Conservation (phyloP, 2,797 vertebrate species). For the Myripristis jacobus region DNA sequence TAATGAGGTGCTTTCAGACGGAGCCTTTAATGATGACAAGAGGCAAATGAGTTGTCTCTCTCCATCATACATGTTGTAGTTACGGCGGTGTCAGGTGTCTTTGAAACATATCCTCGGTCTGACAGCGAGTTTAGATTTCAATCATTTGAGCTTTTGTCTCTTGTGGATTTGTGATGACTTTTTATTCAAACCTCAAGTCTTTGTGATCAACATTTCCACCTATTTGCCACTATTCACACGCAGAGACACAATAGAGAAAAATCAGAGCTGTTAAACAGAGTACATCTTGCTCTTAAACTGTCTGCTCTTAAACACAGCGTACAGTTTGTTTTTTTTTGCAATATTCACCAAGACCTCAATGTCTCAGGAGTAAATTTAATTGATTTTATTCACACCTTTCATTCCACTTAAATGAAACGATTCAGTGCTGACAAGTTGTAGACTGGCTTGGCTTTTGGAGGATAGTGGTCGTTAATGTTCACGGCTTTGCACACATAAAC, state of each 20-base stretch:
- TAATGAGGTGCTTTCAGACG: conserved; percentile 56
- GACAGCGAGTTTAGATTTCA: conserved; percentile 47
- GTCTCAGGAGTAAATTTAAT: conserved; percentile 1
- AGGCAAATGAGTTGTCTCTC: conserved; percentile 37
- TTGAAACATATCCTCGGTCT: conserved; percentile 38
- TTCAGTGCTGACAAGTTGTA: background rate
- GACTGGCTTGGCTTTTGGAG: background rate
- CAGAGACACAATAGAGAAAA: too few species aligned
- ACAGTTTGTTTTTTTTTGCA: too few species aligned
- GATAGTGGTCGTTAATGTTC: background rate
- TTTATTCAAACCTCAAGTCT: conserved; percentile 47
- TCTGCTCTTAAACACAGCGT: too few species aligned
- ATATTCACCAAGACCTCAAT: background rate
- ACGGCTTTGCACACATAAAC: background rate
- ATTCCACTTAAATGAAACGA: conserved; percentile 2
- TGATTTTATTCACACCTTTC: background rate
- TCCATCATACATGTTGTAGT: conserved; percentile 39
- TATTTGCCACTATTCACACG: conserved; percentile 17
- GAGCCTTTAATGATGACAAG: conserved; percentile 38
- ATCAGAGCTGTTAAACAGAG: too few species aligned
- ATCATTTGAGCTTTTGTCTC: conserved; percentile 58
- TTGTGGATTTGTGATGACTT: conserved; percentile 52
- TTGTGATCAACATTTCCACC: conserved; percentile 28
- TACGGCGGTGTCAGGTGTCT: conserved; percentile 29
- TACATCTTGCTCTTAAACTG: too few species aligned